Base-by-base conservation (phyloP, 2,797 vertebrate genomes). In the Bradypodion pumilum region DNA sequence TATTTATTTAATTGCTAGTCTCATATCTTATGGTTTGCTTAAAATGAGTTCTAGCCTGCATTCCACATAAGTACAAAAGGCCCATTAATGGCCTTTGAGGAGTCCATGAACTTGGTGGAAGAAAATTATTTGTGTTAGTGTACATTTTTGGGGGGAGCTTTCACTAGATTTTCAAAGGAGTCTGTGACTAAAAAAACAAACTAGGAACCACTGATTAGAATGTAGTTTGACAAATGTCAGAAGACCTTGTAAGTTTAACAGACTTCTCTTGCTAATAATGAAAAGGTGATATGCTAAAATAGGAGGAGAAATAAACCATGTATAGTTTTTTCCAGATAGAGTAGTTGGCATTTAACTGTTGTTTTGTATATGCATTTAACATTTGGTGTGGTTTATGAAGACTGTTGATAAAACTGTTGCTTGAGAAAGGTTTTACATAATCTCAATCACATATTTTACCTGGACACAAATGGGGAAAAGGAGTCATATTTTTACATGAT, bases 311-410 rank as follows among this genome's bases (percentile, higher is more conserved):
- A 7, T 49, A 56, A 63, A 77, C 42, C 25, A 68, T 44, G 81
- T 49, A 23, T n/a, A 52, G 6, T n/a, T 25, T 35, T 35, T 52
- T 8, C 65, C 23, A 27, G 56, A 46, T 49, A n/a, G n/a, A n/a
- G n/a, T n/a, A 68, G 2, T 15, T 60, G 25, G 46, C 42, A 63
- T 81, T 32, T 79, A 27, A 9, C 27, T 66, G 4, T 40, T 83
- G 32, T 4, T 83, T 23, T 59, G 23, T 35, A 63, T 16, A 23
- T 69, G 40, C n/a, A 44, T 68, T 44, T 5, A 80, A 29, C 21
- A 35, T 68, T 80, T 25, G 66, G 23, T 73, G 56, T n/a, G 60
- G 10, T 80, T 83, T 87, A 63, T 3, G 16, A 42, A 86, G 78
- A 74, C 2, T 66, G n/a, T 1, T 5, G 60, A 6, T 62, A n/a